Evolutionary conservation across 2,888 invertebrate species (phyloP).

Genomic region (Mallateleia sp.): DNA sequence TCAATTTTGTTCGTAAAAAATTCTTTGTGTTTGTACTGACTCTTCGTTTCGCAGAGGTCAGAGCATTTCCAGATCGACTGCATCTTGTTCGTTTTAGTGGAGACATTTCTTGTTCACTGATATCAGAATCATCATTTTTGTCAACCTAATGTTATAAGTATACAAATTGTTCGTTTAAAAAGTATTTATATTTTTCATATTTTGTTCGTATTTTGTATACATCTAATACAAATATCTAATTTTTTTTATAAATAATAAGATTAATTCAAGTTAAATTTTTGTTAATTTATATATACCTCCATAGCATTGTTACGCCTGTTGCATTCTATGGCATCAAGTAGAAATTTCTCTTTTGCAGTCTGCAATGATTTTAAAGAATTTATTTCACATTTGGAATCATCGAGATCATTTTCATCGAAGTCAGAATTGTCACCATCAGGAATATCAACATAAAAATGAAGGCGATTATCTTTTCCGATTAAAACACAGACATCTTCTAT

Average conservation of each 20-base stretch:
- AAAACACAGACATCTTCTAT: no score
- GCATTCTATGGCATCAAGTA: not conserved
- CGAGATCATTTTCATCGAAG: no score
- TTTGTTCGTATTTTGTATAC: not conserved
- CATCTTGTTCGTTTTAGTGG: constrained; percentile 13
- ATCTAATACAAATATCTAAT: not conserved
- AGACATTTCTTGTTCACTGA: constrained; percentile 4
- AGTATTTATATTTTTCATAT: constrained; percentile 1
- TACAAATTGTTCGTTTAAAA: no score
- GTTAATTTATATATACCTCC: no score
- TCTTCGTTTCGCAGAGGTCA: not conserved
- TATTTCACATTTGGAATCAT: constrained; percentile 1
- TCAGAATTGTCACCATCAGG: no score
- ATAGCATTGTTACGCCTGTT: no score
- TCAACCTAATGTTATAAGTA: no score
- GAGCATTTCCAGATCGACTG: not conserved
- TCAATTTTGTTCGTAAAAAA: no score
- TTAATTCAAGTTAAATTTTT: no score
- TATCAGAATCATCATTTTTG: constrained; percentile 4
- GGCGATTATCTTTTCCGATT: no score
- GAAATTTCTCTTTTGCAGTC: constrained; percentile 1
- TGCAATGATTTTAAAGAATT: not conserved
- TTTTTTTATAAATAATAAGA: not conserved
- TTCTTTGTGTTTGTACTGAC: not conserved
- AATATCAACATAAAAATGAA: no score